These are phyloP conservation scores for Chelon auratus DNA, from an alignment of 2,797 vertebrate species.

Conservation along the genomic window DNA sequence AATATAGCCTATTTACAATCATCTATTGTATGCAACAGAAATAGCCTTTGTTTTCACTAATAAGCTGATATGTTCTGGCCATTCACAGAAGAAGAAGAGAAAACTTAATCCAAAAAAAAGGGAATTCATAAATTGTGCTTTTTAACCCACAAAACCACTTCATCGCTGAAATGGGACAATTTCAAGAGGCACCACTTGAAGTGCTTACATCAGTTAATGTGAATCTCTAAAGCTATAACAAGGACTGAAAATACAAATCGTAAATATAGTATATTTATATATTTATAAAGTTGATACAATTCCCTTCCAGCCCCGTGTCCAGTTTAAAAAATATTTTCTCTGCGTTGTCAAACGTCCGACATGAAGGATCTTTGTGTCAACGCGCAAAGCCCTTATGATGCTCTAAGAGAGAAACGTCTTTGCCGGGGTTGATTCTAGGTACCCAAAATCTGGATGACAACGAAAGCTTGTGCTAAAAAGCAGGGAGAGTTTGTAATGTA, in stretches of 20 bases:
- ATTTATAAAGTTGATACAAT: conserved; percentile 80
- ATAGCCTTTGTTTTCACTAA: conserved; percentile 69
- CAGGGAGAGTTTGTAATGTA: conserved; percentile 65
- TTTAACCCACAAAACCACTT: conserved; percentile 85
- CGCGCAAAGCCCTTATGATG: conserved; percentile 83
- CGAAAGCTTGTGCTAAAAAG: conserved; percentile 80
- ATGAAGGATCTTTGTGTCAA: conserved; percentile 68
- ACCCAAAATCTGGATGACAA: conserved; percentile 69
- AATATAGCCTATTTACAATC: conserved; percentile 85
- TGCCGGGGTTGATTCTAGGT: conserved; percentile 55
- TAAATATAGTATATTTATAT: conserved; percentile 82
- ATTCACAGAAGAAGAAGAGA: conserved; percentile 62
- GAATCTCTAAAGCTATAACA: conserved; percentile 84
- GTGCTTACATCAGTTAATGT: conserved; percentile 74
- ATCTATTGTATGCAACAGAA: conserved; percentile 76
- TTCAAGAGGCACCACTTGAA: conserved; percentile 77
- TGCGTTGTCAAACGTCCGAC: conserved; percentile 38
- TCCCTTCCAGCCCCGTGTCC: conserved; percentile 56
- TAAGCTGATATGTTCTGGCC: conserved; percentile 79
- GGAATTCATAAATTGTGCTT: conserved; percentile 85
- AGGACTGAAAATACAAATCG: conserved; percentile 83
- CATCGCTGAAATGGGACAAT: conserved; percentile 77
- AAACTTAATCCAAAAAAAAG: conserved; percentile 56
- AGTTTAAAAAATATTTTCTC: conserved; percentile 77
- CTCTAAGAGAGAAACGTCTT: conserved; percentile 72